Evolutionary conservation across 1,140 invertebrate species (phyloP).

Genomic region (Danaus melanippus): DNA sequence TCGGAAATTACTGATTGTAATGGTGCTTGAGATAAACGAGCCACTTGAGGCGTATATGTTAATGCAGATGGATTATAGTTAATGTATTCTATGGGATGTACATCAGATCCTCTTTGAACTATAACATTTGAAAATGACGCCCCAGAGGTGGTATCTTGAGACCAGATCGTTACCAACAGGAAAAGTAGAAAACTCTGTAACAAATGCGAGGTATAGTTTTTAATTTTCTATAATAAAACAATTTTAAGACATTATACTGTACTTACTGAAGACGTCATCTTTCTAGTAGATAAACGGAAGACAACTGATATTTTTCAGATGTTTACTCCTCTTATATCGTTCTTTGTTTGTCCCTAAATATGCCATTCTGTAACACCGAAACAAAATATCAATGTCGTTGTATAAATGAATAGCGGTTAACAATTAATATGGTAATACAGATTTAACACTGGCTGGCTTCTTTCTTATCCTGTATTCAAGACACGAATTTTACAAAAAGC

Average conservation of each 20-base stretch:
- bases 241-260: no score
- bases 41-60: constrained; percentile 28
- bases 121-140: constrained; percentile 51
- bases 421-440: constrained; percentile 66
- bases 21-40: constrained; percentile 36
- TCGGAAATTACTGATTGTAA: constrained; percentile 30
- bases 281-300: constrained; percentile 47
- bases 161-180: background rate
- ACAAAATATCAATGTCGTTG: constrained; percentile 68
- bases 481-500: constrained; percentile 49
- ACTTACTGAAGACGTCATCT: constrained; percentile 65
- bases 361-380: constrained; percentile 64
- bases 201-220: no score
- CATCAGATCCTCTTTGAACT: constrained; percentile 38
- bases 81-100: constrained; percentile 36
- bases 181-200: no score
- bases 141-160: constrained; percentile 23
- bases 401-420: constrained; percentile 55
- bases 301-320: constrained; percentile 58
- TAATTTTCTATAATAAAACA: constrained; percentile 4
- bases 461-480: constrained; percentile 49
- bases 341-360: constrained; percentile 57
- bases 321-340: constrained; percentile 50
- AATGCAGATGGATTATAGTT: constrained; percentile 38
- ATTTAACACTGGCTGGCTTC: constrained; percentile 44